Base-by-base conservation (phyloP, 2,888 invertebrate species). In the Coleophora deauratella region DNA sequence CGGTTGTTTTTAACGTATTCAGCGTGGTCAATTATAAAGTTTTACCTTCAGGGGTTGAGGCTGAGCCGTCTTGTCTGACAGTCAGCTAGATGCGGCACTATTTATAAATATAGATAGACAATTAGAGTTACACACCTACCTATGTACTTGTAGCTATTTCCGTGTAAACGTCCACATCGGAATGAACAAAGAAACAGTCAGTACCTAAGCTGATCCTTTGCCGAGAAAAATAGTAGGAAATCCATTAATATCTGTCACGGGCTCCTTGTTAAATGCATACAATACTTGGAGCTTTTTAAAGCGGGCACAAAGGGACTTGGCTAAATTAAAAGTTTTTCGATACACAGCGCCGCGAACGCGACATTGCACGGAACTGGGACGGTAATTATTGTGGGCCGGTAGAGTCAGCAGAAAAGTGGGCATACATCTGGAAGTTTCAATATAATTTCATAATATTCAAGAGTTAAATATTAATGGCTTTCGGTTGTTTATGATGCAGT, bases 281-380 rank as follows among this genome's bases (percentile, higher is more conserved):
- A 85, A 85, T 85, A 84, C 82, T 81, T 72, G 80, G 70, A 75
- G 78, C 79, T 81, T 82, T 85, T 81, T 80, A 82, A 76, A 84
- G 81, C 78, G 76, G 77, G 73, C 71, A 84, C 82, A 84, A 73
- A 65, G 79, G 66, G 69, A 75, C 80, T 80, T 82, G 81, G 85
- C 85, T 84, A 85, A 85, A 84, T 82, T 85, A 85, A 85, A 85
- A 85, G 73, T 85, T 85, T 82, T 85, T 82, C 82, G 80, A 82
- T 81, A 81, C 72, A 21, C 21, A 21, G 21, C 6, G 67, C 62
- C 63, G 68, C 71, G 69, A 69, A 68, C 70, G 74, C 80, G 79
- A 84, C 82, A 81, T 78, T 77, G 80, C 78, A 76, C 76, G 75
- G 72, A 77, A 73, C 74, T 76, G 68, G 72, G 75, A 73, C 67